Evolutionary conservation across 2,888 invertebrate species (phyloP).

Genomic region (Theretra japonica): DNA sequence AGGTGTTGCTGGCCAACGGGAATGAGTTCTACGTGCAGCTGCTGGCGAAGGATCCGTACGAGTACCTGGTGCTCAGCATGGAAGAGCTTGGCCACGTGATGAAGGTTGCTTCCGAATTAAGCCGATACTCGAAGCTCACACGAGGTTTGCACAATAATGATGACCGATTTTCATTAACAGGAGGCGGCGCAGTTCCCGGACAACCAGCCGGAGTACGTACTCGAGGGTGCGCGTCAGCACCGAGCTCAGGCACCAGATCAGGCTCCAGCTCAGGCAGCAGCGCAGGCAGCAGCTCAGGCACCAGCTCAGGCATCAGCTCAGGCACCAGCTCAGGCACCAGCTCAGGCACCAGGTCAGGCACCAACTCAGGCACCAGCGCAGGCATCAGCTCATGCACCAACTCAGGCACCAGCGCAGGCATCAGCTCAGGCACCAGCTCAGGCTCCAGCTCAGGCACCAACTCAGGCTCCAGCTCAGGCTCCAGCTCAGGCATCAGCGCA

Average conservation of each 20-base stretch:
- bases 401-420: too few relatives aligned
- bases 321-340: too few relatives aligned
- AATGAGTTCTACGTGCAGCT: neutral
- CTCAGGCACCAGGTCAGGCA: neutral
- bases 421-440: neutral
- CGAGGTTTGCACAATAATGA: neutral
- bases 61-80: slow-evolving; percentile 6
- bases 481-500: neutral
- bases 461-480: neutral
- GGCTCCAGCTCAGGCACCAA: too few relatives aligned
- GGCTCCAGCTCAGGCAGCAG: too few relatives aligned
- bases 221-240: too few relatives aligned
- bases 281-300: neutral
- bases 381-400: too few relatives aligned
- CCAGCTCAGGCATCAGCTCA: too few relatives aligned
- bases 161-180: too few relatives aligned
- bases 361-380: too few relatives aligned
- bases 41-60: neutral
- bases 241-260: neutral
- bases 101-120: neutral
- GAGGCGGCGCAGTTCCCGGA: too few relatives aligned
- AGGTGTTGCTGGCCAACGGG: neutral
- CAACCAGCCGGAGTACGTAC: too few relatives aligned
- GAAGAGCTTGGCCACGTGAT: neutral
- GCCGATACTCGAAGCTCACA: neutral